Evolutionary conservation across 2,797 vertebrate genomes (phyloP), one percentile per base, ranked within the genome.

Genomic region (Acomys russatus): DNA sequence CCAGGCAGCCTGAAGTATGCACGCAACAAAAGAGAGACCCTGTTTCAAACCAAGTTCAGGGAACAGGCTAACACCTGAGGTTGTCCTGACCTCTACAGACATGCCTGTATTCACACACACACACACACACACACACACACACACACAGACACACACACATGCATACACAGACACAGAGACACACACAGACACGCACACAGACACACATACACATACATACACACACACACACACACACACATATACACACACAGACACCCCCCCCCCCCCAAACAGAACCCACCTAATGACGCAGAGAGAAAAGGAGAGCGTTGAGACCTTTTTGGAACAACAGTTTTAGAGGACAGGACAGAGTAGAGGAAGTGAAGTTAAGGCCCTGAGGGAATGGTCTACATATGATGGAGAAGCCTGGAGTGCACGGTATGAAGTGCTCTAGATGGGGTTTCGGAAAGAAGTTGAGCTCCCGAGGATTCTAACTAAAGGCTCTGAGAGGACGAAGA

Each of bases 261-360:
- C 66, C 14, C 38, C n/a, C n/a, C n/a, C 66, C 14, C 38, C 38
- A 38, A 23, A 74, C 10, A 35, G 3, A 59, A 82, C n/a, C 11
- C 14, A 83, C 61, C 23, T n/a, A 80, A 76, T 49, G 38, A 51
- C 83, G 25, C 12, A 25, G 49, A n/a, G 49, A 70, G 28, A 51
- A 78, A 71, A 78, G 64, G 89, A 90, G 28, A 90, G 5, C 8
- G 3, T 3, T 23, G 17, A 74, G 30, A 93, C 95, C 64, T 76
- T 94, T 73, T n/a, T 35, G 68, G 79, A n/a, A 82, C 91, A 91
- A 88, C 30, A 33, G 3, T 63, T 96, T 79, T 56, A 96, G 80
- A 92, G 59, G 23, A 66, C 3, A 85, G 28, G 33, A 93, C 35
- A 66, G 94, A 95, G 56, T 28, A 85, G 14, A 86, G 49, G 23